Evolutionary conservation across 2,113 vertebrate genomes (phyloP), one percentile per base, ranked within the genome.

Genomic region (Hyla sarda): DNA sequence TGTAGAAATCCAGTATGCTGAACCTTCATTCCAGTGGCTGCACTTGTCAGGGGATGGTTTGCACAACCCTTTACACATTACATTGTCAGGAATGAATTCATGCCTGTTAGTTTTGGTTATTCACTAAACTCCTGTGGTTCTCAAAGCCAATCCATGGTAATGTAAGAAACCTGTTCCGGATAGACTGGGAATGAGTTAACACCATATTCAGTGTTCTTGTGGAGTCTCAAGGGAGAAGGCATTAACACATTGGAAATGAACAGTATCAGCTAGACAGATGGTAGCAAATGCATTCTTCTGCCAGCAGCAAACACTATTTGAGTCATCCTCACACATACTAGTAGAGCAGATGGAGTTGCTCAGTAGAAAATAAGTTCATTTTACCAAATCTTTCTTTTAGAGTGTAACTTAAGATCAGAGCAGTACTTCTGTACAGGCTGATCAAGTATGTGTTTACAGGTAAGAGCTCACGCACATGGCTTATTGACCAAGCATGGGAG

Each of bases 281-380:
- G 84, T 72, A 80, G 77, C 47, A 73, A 80, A 80, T 86, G 76
- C 83, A 34, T 78, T 11, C 65, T 58, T 86, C 77, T 86, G 84
- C 84, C 84, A 86, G 76, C 84, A 86, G 84, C 77, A 73, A 86
- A 86, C 84, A 86, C 84, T 50, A 71, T 86, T 81, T 81, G 65
- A 86, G 84, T 86, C 84, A 86, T 86, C 84, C 52, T 86, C 30
- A 60, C 84, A 80, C 84, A 86, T 86, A 81, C 84, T 86, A 80
- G 62, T 81, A 48, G 62, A 86, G 65, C 84, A 86, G 84, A 86
- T 86, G 84, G 84, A 79, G 60, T 67, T 69, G 75, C 50, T 79
- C 60, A 52, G 84, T 80, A 73, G 76, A 80, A 81, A 81, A 71
- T 48, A 65, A 58, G 65, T 60, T 83, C 16, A 12, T 37, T 75